These are phyloP conservation scores for Aviceda cuculoides DNA, from an alignment of 2,797 vertebrate species.

Conservation along the genomic window DNA sequence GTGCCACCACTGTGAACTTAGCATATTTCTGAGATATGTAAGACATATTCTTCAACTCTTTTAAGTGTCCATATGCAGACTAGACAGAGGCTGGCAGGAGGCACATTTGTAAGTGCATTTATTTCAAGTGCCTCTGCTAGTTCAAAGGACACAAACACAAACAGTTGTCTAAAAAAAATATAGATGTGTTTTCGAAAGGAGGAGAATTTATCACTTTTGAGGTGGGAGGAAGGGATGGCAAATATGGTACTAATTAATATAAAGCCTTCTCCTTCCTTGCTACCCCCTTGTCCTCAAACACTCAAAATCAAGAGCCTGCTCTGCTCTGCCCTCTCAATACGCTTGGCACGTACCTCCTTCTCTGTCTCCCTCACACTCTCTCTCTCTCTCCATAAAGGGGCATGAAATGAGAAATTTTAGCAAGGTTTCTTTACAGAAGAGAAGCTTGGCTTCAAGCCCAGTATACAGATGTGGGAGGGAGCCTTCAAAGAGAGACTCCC, in stretches of 20 bases:
- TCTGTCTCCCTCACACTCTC: background rate
- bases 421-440: constrained; percentile 40
- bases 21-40: constrained; percentile 9
- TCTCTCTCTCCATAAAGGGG: constrained; percentile 1
- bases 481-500: background rate
- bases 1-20: constrained; percentile 29
- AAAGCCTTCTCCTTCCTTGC: background rate
- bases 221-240: background rate
- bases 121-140: constrained; percentile 34
- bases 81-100: constrained; percentile 29
- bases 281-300: background rate
- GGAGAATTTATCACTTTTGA: background rate
- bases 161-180: background rate
- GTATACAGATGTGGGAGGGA: constrained; percentile 1
- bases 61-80: constrained; percentile 37
- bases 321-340: background rate
- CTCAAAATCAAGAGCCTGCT: background rate
- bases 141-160: constrained; percentile 42
- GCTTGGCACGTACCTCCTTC: background rate
- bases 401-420: constrained; percentile 55
- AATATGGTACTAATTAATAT: constrained; percentile 17
- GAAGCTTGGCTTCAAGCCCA: constrained; percentile 31
- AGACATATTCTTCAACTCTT: background rate
- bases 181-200: background rate
- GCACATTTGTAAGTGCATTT: constrained; percentile 32